Base-by-base conservation (phyloP, 2,113 vertebrate genomes). In the Asarcornis scutulata region DNA sequence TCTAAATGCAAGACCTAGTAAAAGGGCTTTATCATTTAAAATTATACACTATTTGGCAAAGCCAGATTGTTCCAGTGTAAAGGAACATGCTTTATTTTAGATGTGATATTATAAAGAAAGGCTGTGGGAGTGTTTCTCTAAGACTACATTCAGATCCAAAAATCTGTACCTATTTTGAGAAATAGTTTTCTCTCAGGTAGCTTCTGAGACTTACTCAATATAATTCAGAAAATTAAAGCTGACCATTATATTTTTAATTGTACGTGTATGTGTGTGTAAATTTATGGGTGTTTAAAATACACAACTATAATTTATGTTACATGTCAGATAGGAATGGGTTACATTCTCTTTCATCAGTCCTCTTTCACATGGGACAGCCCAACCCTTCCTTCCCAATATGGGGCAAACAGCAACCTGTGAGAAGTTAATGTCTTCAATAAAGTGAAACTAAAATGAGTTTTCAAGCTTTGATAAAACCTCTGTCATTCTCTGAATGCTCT, bases 1-100 rank as follows among this genome's bases (percentile, higher is more conserved):
- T 86, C 83, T 97, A 92, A 97, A 92, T 95, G 81, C 62, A 97
- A 88, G 52, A 86, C 63, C 56, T 83, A 97, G 85, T 93, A 91
- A 96, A 97, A 96, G 17, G 53, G 12, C 89, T 96, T 97, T 96
- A 95, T 97, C 46, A 96, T 97, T 96, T 95, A 72, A 97, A 98
- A 98, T 97, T 93, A 93, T 97, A 93, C 40, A 88, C 36, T 95
- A 83, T 97, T 97, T 98, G 60, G 29, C 62, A 44, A 96, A 98
- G 75, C 50, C 76, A 93, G 32, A n/a, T 97, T 87, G 68, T 92
- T 87, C 76, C 78, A 86, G 64, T n/a, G 31, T 36, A 90, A 91
- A 50, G n/a, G 13, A 97, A 86, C 86, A 94, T 84, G 90, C 63
- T 91, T 50, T 87, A 94, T 95, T 96, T 95, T 83, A 79, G 95